phyloP scores from a whole-genome alignment of 1,140 invertebrate species.

The Heliconius congener region DNA sequence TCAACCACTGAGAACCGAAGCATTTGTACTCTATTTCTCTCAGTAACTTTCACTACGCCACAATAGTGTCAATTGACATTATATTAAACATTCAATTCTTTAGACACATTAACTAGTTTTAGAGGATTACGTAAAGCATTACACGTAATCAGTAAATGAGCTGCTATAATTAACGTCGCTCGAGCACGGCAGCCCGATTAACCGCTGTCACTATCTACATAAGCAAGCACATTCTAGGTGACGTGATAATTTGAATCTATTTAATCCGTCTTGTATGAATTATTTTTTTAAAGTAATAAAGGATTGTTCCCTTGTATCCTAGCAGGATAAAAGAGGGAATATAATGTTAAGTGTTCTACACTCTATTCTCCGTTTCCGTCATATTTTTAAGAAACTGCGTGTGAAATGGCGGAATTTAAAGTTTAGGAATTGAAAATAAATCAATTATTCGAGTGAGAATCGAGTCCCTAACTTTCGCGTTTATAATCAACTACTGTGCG shows the following conservation, averaged over 20 bases:
- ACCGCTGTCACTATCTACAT: constrained; percentile 7
- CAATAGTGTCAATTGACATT: not conserved
- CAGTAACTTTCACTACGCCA: not conserved
- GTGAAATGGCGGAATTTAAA: no score
- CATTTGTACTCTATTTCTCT: no score
- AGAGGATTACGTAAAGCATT: not conserved
- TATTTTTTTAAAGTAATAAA: no score
- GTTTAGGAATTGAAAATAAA: no score
- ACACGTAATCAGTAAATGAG: constrained; percentile 10
- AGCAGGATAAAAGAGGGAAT: no score
- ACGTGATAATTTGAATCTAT: not conserved
- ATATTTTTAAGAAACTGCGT: no score
- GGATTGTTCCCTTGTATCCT: no score
- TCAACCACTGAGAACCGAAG: not conserved
- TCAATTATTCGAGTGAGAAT: no score
- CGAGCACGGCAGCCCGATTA: constrained; percentile 2
- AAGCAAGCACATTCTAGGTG: constrained; percentile 1
- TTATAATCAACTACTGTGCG: no score
- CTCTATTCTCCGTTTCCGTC: no score
- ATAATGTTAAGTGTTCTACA: no score
- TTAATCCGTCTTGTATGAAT: not conserved
- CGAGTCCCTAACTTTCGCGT: no score
- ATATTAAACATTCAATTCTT: not conserved
- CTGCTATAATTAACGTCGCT: constrained; percentile 18
- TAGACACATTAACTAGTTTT: not conserved